phyloP scores from a whole-genome alignment of 2,888 invertebrate species.

The Euplagia quadripunctaria region DNA sequence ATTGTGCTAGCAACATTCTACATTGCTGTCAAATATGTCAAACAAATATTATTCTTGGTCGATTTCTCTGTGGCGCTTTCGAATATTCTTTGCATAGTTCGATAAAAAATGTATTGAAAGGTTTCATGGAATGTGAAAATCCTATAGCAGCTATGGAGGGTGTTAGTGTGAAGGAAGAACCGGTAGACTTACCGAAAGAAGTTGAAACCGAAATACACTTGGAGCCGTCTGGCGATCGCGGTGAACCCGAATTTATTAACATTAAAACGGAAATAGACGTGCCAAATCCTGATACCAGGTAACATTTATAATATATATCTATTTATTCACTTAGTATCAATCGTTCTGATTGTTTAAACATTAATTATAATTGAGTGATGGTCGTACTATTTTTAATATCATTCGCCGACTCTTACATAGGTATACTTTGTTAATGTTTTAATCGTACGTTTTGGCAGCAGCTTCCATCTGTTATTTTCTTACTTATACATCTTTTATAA shows the following conservation, averaged over 20 bases:
- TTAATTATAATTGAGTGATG: not conserved
- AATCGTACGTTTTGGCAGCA: not conserved
- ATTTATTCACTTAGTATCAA: not conserved
- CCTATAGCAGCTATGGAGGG: conserved; percentile 7
- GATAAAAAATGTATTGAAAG: not conserved
- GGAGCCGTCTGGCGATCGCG: not conserved
- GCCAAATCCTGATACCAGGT: conserved; percentile 24
- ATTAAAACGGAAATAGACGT: conserved; percentile 28
- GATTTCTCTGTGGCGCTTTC: not conserved
- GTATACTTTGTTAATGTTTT: not conserved
- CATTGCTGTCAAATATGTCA: not conserved
- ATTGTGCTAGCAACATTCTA: not conserved
- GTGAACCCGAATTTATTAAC: conserved; percentile 19
- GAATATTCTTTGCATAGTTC: not conserved
- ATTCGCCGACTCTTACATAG: not conserved
- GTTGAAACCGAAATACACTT: not conserved
- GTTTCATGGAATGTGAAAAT: not conserved
- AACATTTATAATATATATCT: conserved; percentile 13
- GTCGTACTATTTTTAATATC: not conserved
- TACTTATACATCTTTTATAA: not conserved
- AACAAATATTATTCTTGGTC: not conserved
- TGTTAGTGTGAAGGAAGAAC: conserved; percentile 37
- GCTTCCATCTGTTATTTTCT: not conserved
- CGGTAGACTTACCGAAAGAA: conserved; percentile 16
- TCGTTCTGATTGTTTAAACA: not conserved